Base-by-base conservation (phyloP, 2,797 vertebrate species). In the Hoplostethus mediterraneus region DNA sequence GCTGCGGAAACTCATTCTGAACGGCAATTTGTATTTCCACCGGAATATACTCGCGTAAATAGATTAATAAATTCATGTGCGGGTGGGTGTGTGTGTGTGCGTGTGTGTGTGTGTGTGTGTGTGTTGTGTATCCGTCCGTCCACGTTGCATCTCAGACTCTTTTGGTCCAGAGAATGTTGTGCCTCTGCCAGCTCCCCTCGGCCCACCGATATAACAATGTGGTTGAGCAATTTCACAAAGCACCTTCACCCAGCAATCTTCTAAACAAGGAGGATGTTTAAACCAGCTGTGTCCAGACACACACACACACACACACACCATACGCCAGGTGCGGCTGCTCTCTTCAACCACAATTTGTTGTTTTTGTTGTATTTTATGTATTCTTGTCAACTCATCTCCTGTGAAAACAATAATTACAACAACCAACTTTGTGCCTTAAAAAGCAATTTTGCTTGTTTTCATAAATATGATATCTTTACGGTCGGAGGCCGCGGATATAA, bases 1-100 rank as follows among this genome's bases (percentile, higher is more conserved):
- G 57, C 70, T 53, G 74, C 77, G 59, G 77, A 86, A 89, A 86
- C 74, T 81, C 40, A 10, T 49, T 63, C 81, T 67, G 74, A 75
- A 52, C 45, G 6, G 65, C 76, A 75, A 83, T 84, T 73, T 79
- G 60, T 83, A 75, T 72, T 77, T 72, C 70, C 31, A 21, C 71
- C 33, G 36, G 77, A 83, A 75, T 81, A 62, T 54, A 21, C 5
- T 13, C 3, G 9, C 17, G 8, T 71, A 81, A 80, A 75, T 80
- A 62, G 71, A 77, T 72, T 75, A 71, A 55, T 75, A 73, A 44
- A 65, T 75, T 69, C 56, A 47, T 12, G 71, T 64, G 60, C 17
- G 3, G 13, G 33, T 10, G 51, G 6, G 14, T 38, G 10, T 67
- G 42, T 21, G 52, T 9, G 28, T 49, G 5, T 45, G 71, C 21